Evolutionary conservation across 1,140 invertebrate species (phyloP), one percentile per base, ranked within the genome.

Genomic region (Oncopodura yosiiana): DNA sequence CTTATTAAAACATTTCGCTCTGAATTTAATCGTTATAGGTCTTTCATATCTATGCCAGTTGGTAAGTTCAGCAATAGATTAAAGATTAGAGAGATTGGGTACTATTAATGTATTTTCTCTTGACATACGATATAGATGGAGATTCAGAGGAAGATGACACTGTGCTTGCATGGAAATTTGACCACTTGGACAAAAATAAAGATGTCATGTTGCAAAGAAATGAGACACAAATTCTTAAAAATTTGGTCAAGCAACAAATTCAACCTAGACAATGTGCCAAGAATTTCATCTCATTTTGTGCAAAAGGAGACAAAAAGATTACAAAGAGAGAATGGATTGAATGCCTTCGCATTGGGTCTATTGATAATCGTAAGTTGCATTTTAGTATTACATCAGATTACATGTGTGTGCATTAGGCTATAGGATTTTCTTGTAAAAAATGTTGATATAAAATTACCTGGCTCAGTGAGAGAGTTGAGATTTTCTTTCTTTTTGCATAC

Each of bases 131-230:
- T 32, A 5, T 37, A 56, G 59, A 53, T 16, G 32, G 34, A 41
- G 56, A 62, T 39, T 18, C 42, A 30, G 48, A 49, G 16, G 38
- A 43, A 1, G 62, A 59, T 34, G 54, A 53, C 5, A 51, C 43
- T 1, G 83, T 87, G 0, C 66, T 90, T 8, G 79, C 84, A 39
- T 94, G 91, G 91, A 94, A 94, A 69, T 95, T 94, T 65, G 69
- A 73, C 1, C 75, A 81, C 39, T 72, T 94, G 64, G 90, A 95
- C 71, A 70, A 70, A 27, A 82, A 94, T 70, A 74, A 73, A 12
- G 86, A 91, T 69, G 76, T 78, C 23, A 73, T 74, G 39, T 70
- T 95, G 44, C 81, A 86, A 64, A 80, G 80, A 60, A 75, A 77
- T 30, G 92, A 95, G 68, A 87, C 90, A 64, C 76, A 80, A 58